These are phyloP conservation scores for Chroicocephalus ridibundus DNA, from an alignment of 2,113 vertebrate genomes.

Conservation along the genomic window DNA sequence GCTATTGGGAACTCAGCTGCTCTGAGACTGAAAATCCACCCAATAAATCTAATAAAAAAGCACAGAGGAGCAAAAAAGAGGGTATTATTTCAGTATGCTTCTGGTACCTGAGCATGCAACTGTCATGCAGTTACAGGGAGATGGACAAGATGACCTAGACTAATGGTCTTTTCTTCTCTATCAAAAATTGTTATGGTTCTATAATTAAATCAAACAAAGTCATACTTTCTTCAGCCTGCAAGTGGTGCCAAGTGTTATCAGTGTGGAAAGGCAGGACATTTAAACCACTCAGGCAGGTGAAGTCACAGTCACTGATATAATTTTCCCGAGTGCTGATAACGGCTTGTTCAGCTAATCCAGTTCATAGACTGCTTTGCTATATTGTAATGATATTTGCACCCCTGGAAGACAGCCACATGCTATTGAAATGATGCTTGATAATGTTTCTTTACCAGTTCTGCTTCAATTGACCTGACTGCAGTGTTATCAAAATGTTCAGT, in stretches of 20 bases:
- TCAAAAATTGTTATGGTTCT: neutral
- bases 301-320: slow-evolving; percentile 30
- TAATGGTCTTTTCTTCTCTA: neutral
- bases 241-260: slow-evolving; percentile 30
- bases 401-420: slow-evolving; percentile 20
- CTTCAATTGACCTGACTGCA: slow-evolving; percentile 38
- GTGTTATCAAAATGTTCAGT: slow-evolving; percentile 38
- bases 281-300: slow-evolving; percentile 49
- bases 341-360: slow-evolving; percentile 23
- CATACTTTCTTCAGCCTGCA: neutral
- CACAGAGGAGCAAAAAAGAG: neutral
- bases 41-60: neutral
- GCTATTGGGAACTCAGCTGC: neutral
- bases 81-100: neutral
- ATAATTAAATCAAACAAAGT: slow-evolving; percentile 21
- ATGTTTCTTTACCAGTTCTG: slow-evolving; percentile 31
- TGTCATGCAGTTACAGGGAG: neutral
- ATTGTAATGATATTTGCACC: slow-evolving; percentile 29
- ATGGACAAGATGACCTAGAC: slow-evolving; percentile 11
- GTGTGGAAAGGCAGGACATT: slow-evolving; percentile 12
- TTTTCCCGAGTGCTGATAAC: slow-evolving; percentile 52
- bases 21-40: neutral
- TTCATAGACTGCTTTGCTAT: neutral
- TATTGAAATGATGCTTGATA: slow-evolving; percentile 33
- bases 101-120: neutral